phyloP scores from a whole-genome alignment of 2,888 invertebrate species.

The Caenorhabditis sp. region DNA sequence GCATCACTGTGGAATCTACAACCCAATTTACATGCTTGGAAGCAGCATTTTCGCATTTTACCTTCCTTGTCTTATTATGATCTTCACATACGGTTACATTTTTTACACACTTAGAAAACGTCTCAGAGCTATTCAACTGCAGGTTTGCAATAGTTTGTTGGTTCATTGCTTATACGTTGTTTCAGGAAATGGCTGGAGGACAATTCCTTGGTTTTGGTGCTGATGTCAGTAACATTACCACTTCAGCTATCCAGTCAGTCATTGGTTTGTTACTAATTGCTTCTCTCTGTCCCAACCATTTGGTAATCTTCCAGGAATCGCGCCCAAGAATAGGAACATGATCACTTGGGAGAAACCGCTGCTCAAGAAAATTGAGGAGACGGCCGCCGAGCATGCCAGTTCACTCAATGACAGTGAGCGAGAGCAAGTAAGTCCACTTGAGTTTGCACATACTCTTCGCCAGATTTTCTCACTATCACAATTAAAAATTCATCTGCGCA shows the following conservation, averaged over 20 bases:
- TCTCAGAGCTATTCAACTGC: constrained; percentile 81
- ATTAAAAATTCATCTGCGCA: constrained; percentile 43
- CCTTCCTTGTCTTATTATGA: constrained; percentile 85
- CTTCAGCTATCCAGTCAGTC: constrained; percentile 81
- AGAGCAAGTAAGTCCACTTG: constrained; percentile 73
- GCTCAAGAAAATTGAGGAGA: constrained; percentile 82
- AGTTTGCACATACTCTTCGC: background rate
- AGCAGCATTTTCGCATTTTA: constrained; percentile 84
- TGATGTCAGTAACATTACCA: constrained; percentile 82
- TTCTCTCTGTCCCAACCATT: background rate
- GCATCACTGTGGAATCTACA: constrained; percentile 82
- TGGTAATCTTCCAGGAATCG: constrained; percentile 70
- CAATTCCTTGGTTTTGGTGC: constrained; percentile 82
- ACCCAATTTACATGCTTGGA: constrained; percentile 81
- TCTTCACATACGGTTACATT: constrained; percentile 84
- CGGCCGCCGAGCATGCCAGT: constrained; percentile 82
- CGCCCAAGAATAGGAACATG: constrained; percentile 82
- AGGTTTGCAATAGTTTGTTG: constrained; percentile 61
- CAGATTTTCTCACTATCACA: constrained; percentile 46
- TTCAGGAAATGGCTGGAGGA: constrained; percentile 82
- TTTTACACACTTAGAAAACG: constrained; percentile 83
- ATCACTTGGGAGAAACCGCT: constrained; percentile 83
- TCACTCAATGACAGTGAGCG: constrained; percentile 81
- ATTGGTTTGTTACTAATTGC: constrained; percentile 69
- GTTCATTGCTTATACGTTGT: background rate